These are phyloP conservation scores for Drosophila baimaii DNA, from an alignment of 1,140 invertebrate species.

Conservation along the genomic window DNA sequence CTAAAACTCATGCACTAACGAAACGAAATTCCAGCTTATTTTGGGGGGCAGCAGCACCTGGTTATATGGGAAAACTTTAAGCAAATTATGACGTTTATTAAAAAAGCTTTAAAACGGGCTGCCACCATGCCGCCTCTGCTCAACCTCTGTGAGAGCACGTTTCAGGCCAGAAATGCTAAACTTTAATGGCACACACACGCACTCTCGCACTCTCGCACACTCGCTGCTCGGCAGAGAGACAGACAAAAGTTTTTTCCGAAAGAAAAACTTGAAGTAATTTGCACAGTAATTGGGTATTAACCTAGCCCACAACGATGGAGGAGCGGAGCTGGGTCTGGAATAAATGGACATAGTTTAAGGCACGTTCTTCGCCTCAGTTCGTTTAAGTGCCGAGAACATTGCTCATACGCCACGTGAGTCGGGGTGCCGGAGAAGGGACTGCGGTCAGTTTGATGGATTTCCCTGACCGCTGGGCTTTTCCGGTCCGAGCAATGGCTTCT, in stretches of 20 bases:
- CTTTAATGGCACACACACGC: conserved; percentile 60
- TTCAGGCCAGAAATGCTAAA: conserved; percentile 58
- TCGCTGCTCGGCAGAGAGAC: conserved; percentile 6
- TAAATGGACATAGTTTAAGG: conserved; percentile 77
- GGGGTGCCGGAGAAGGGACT: conserved; percentile 8
- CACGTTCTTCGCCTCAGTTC: conserved; percentile 54
- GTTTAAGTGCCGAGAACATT: conserved; percentile 57
- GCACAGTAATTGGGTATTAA: conserved; percentile 84
- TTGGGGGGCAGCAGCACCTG: conserved; percentile 22
- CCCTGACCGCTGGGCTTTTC: conserved; percentile 7
- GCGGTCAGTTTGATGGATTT: conserved; percentile 75
- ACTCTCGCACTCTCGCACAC: too few species aligned
- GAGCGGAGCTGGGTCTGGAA: conserved; percentile 14
- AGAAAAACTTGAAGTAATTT: conserved; percentile 79
- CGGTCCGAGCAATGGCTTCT: neutral
- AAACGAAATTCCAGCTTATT: conserved; percentile 39
- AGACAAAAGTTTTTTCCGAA: conserved; percentile 52
- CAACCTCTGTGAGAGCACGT: conserved; percentile 31
- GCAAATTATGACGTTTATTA: conserved; percentile 81
- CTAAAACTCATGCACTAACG: conserved; percentile 3
- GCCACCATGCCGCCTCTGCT: too few species aligned
- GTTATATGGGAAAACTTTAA: conserved; percentile 73
- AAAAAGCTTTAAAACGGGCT: conserved; percentile 66
- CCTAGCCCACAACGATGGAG: conserved; percentile 49
- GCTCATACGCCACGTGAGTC: conserved; percentile 57